Percentiles rank a stretch among this genome's conserved stretches.
phyloP scores from a whole-genome alignment of 1,140 invertebrate genomes.

The Ceratosolen fusciceps region DNA sequence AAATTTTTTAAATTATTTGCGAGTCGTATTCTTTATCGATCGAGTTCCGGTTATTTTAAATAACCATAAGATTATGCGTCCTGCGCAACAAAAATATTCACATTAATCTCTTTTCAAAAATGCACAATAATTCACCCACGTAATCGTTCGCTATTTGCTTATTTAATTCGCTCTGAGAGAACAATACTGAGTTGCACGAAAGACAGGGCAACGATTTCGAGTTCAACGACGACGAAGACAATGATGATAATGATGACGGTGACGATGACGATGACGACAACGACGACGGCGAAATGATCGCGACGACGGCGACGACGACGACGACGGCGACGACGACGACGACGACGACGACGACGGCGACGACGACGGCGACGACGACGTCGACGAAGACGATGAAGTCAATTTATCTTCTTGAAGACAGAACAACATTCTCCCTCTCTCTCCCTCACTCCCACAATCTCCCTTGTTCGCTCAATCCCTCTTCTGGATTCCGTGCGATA shows the following conservation, averaged over 20 bases:
- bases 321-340: not conserved
- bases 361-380: constrained; percentile 8
- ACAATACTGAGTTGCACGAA: not conserved
- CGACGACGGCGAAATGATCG: constrained; percentile 6
- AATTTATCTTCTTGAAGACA: constrained; percentile 25
- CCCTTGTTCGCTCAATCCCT: not conserved
- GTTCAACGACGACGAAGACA: not conserved
- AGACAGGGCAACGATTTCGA: not conserved
- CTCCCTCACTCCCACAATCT: not conserved
- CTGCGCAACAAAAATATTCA: not conserved
- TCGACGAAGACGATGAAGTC: constrained; percentile 12
- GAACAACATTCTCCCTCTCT: constrained; percentile 35
- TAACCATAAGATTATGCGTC: constrained; percentile 4
- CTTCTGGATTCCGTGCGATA: not conserved
- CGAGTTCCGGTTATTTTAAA: not conserved
- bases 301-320: constrained; percentile 2
- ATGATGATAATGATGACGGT: not conserved
- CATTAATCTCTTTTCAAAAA: not conserved
- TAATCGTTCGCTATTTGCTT: not conserved
- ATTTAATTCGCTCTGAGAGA: not conserved
- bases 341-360: not conserved
- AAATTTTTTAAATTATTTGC: not conserved
- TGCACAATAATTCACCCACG: not conserved
- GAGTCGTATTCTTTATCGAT: not conserved
- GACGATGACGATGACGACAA: not conserved